Percentiles rank a stretch among this genome's conserved stretches.
These are phyloP conservation scores for Hypselothyrea guttata DNA, from an alignment of 2,888 invertebrate species.

Conservation along the genomic window DNA sequence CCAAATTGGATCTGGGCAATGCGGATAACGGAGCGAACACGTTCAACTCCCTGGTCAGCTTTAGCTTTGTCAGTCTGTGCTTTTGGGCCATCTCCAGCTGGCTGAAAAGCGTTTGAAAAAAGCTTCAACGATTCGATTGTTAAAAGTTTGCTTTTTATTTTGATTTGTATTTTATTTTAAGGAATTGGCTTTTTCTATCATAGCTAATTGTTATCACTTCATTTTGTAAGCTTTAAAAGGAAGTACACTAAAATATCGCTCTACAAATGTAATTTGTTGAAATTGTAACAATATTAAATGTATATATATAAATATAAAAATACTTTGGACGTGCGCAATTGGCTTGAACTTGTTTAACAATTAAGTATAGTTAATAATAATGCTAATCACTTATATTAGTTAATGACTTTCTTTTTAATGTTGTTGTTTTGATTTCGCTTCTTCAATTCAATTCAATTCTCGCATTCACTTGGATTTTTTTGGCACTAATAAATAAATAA, in stretches of 20 bases:
- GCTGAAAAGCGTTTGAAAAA: slow-evolving; percentile 42
- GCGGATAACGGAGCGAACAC: slow-evolving; percentile 33
- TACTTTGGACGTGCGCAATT: slow-evolving; percentile 71
- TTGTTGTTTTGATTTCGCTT: slow-evolving; percentile 31
- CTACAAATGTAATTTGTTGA: slow-evolving; percentile 28
- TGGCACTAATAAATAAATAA: slow-evolving; percentile 74
- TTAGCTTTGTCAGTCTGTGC: slow-evolving; percentile 68
- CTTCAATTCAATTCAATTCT: neutral
- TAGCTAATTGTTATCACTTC: slow-evolving; percentile 56
- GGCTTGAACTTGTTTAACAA: slow-evolving; percentile 41
- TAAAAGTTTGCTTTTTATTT: slow-evolving; percentile 16
- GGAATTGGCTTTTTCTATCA: slow-evolving; percentile 17
- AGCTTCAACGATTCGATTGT: neutral
- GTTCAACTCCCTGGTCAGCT: slow-evolving; percentile 60
- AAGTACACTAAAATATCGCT: slow-evolving; percentile 34
- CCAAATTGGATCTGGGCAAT: slow-evolving; percentile 81
- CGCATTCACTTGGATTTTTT: slow-evolving; percentile 38
- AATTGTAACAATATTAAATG: slow-evolving; percentile 31
- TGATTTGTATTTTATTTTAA: slow-evolving; percentile 26
- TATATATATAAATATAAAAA: slow-evolving; percentile 58
- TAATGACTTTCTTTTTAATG: slow-evolving; percentile 77
- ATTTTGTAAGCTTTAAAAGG: slow-evolving; percentile 23
- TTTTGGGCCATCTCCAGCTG: slow-evolving; percentile 68
- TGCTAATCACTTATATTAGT: slow-evolving; percentile 55
- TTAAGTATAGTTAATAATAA: too few relatives aligned